phyloP scores from a whole-genome alignment of 2,888 invertebrate genomes.

The Diplazon laetatorius region DNA sequence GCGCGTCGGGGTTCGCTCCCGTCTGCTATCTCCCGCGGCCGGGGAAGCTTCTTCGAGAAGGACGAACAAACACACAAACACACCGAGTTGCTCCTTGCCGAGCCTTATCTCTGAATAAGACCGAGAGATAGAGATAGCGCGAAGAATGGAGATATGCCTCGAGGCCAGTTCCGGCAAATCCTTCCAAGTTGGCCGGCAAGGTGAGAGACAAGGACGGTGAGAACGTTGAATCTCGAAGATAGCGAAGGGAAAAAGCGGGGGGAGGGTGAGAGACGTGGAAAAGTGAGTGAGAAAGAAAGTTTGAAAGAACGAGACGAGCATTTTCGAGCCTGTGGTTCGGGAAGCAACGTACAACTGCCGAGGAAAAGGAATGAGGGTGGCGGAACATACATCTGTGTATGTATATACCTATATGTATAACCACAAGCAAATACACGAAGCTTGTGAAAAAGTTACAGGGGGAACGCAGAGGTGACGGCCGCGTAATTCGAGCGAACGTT shows the following conservation, averaged over 20 bases:
- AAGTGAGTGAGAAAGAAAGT: slow-evolving; percentile 22
- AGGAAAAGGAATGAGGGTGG: not conserved
- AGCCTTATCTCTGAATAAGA: slow-evolving; percentile 55
- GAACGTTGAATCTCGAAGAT: slow-evolving; percentile 29
- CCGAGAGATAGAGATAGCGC: slow-evolving; percentile 32
- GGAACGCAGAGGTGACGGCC: slow-evolving; percentile 2
- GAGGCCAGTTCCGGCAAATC: slow-evolving; percentile 57
- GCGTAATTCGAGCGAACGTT: slow-evolving; percentile 14
- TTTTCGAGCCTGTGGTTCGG: not conserved
- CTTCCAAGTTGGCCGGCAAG: slow-evolving; percentile 35
- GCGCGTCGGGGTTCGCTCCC: slow-evolving; percentile 29
- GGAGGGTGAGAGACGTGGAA: slow-evolving; percentile 21
- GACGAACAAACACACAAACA: slow-evolving; percentile 32
- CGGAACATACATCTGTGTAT: too few species aligned
- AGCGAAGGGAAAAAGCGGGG: slow-evolving; percentile 4
- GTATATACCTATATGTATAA: too few species aligned
- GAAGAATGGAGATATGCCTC: slow-evolving; percentile 57
- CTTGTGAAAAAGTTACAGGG: slow-evolving; percentile 10
- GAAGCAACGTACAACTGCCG: not conserved
- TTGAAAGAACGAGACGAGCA: not conserved
- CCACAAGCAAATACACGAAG: not conserved
- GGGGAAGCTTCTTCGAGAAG: slow-evolving; percentile 34
- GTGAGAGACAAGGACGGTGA: slow-evolving; percentile 25
- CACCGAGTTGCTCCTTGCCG: slow-evolving; percentile 34
- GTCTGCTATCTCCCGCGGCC: slow-evolving; percentile 42